Evolutionary conservation across 2,797 vertebrate genomes (phyloP).

Genomic region (Pangasius sanitwongsei): DNA sequence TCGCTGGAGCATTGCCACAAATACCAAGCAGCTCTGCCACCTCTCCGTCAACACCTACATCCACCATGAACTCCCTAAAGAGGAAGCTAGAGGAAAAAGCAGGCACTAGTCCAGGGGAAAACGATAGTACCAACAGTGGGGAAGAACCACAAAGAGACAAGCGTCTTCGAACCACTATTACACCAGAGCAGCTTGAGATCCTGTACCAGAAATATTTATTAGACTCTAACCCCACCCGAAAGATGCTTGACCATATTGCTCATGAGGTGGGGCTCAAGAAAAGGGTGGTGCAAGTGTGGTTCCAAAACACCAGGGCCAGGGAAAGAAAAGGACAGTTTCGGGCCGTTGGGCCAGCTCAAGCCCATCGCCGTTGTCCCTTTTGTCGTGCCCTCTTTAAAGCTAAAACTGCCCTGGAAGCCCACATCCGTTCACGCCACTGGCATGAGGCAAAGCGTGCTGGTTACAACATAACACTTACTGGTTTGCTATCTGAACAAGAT

Average conservation of each 20-base stretch:
- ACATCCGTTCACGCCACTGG: slow-evolving; percentile 98
- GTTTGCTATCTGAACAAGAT: slow-evolving; percentile 91
- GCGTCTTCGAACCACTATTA: slow-evolving; percentile 96
- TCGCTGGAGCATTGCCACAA: slow-evolving; percentile 93
- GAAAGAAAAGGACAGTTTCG: slow-evolving; percentile 98
- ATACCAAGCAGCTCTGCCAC: slow-evolving; percentile 94
- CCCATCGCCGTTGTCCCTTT: slow-evolving; percentile 96
- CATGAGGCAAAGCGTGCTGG: slow-evolving; percentile 98
- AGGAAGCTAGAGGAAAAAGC: slow-evolving; percentile 98
- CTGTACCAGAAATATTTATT: slow-evolving; percentile 98
- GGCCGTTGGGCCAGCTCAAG: slow-evolving; percentile 95
- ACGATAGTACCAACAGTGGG: slow-evolving; percentile 94
- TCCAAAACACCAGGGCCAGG: slow-evolving; percentile 97
- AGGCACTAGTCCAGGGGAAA: slow-evolving; percentile 95
- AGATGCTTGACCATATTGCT: slow-evolving; percentile 99
- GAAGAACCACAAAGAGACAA: slow-evolving; percentile 98
- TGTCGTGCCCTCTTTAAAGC: slow-evolving; percentile 98
- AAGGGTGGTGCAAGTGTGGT: slow-evolving; percentile 98
- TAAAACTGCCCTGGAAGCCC: slow-evolving; percentile 97
- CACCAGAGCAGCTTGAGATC: slow-evolving; percentile 96
- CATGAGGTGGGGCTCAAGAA: slow-evolving; percentile 99
- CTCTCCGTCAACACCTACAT: slow-evolving; percentile 95
- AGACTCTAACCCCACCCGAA: slow-evolving; percentile 97
- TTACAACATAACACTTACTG: slow-evolving; percentile 90
- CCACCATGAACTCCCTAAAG: slow-evolving; percentile 96